Evolutionary conservation across 2,888 invertebrate genomes (phyloP).

Genomic region (Orchesellides sinensis): DNA sequence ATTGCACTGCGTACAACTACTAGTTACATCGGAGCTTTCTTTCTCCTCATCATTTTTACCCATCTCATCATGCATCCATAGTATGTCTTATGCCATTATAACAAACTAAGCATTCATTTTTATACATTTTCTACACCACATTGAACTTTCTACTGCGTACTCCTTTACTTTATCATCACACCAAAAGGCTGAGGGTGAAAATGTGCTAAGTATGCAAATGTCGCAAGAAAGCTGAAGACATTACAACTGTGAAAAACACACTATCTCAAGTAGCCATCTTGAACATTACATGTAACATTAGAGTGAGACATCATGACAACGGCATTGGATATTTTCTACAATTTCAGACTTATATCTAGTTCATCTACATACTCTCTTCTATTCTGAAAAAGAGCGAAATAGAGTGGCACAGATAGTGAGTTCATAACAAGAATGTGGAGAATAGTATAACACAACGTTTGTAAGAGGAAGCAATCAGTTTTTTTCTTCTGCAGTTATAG

Average conservation of each 20-base stretch:
- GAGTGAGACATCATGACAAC: conserved; percentile 52
- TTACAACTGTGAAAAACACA: conserved; percentile 36
- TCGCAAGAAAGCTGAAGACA: conserved; percentile 39
- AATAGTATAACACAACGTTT: too few relatives aligned
- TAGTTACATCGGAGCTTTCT: not conserved
- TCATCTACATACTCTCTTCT: too few relatives aligned
- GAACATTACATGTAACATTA: conserved; percentile 47
- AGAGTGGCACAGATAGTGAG: too few relatives aligned
- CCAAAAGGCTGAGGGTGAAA: conserved; percentile 39
- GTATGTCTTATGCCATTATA: not conserved
- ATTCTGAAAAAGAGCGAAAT: too few relatives aligned
- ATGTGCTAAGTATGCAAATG: conserved; percentile 60
- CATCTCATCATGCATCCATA: not conserved
- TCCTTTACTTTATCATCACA: too few relatives aligned
- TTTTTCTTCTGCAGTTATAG: too few relatives aligned
- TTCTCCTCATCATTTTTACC: not conserved
- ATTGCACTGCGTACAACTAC: too few relatives aligned
- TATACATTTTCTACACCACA: not conserved
- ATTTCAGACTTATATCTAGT: conserved; percentile 24
- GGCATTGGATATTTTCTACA: conserved; percentile 30
- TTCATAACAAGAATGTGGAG: too few relatives aligned
- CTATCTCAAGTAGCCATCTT: conserved; percentile 54
- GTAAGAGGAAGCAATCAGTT: too few relatives aligned
- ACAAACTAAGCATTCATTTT: not conserved
- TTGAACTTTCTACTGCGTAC: not conserved